Base-by-base conservation (phyloP, 2,797 vertebrate genomes). In the Hemitrygon akajei region DNA sequence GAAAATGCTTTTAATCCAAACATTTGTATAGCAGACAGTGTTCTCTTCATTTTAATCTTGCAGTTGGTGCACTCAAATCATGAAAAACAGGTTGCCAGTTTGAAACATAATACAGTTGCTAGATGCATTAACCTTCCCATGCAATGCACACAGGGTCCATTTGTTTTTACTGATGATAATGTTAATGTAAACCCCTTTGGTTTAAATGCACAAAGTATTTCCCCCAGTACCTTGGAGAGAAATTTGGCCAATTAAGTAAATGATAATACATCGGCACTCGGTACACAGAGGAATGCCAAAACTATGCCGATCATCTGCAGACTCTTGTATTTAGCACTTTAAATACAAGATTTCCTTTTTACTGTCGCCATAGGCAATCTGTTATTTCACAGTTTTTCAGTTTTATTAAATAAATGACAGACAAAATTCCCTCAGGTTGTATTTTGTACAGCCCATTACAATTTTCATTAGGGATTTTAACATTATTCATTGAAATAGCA, bases 401-500 rank as follows among this genome's bases (percentile, higher is more conserved):
- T 75, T 91, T 77, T 91, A 58, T 91, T 94, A 75, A 91, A 93
- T 71, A 58, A 58, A 56, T 76, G 75, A n/a, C 93, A 56, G 86
- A 22, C 71, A 14, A 58, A 76, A 87, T 89, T 77, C 93, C 84
- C 71, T 77, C 81, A 89, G 84, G 93, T 71, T 27, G 91, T 94
- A 69, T 91, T 87, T 75, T 47, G n/a, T 66, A 60, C 71, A 91
- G 86, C 30, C 73, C 71, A 94, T 94, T 91, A 91, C 66, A 56
- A 87, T 94, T 86, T 77, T 87, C 73, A 66, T 94, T 75, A 18
- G 34, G 93, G 58, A 30, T 84, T 93, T 94, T 75, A 89, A n/a
- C 47, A 94, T 94, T 40, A 93, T 66, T 87, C 81, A 94, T 40
- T 58, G 47, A 76, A 87, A 94, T 91, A 75, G 86, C 66, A 93